A percentile compares a stretch with the other conserved stretches of the same genome.
Conservation (phyloP, 1,140 invertebrate species). For the Ostrea denselamellosa region DNA sequence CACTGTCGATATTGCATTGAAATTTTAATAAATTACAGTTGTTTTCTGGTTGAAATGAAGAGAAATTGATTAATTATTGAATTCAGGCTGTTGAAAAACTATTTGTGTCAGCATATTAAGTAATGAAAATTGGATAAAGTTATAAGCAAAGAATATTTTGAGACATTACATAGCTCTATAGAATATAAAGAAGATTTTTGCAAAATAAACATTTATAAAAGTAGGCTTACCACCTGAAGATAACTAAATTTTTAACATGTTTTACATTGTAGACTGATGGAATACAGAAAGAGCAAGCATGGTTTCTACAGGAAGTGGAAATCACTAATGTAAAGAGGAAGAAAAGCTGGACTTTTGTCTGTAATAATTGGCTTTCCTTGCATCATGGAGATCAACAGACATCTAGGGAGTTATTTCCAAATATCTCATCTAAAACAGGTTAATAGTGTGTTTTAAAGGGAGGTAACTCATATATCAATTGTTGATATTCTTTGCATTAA, state of each 20-base stretch:
- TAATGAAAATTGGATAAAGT: too few relatives aligned
- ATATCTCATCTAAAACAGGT: conserved; percentile 75
- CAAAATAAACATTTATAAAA: too few relatives aligned
- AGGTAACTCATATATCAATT: background rate
- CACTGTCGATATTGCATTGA: too few relatives aligned
- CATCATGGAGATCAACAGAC: conserved; percentile 74
- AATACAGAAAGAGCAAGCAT: conserved; percentile 75
- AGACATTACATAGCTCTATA: too few relatives aligned
- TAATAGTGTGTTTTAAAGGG: conserved; percentile 37
- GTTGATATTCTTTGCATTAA: background rate
- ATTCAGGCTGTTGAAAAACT: too few relatives aligned
- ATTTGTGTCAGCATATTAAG: too few relatives aligned
- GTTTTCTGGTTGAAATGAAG: too few relatives aligned
- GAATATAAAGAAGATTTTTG: too few relatives aligned
- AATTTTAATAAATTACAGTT: too few relatives aligned
- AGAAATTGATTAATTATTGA: too few relatives aligned
- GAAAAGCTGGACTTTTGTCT: conserved; percentile 76
- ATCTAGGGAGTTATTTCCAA: conserved; percentile 73
- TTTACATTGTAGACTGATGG: conserved; percentile 72
- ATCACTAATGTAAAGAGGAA: conserved; percentile 76
- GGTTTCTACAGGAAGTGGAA: conserved; percentile 77
- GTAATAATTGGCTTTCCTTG: conserved; percentile 78
- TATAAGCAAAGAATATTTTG: too few relatives aligned
- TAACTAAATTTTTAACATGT: background rate
- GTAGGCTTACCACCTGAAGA: too few relatives aligned